phyloP scores from a whole-genome alignment of 2,113 vertebrate species.

The Rhombomys opimus region DNA sequence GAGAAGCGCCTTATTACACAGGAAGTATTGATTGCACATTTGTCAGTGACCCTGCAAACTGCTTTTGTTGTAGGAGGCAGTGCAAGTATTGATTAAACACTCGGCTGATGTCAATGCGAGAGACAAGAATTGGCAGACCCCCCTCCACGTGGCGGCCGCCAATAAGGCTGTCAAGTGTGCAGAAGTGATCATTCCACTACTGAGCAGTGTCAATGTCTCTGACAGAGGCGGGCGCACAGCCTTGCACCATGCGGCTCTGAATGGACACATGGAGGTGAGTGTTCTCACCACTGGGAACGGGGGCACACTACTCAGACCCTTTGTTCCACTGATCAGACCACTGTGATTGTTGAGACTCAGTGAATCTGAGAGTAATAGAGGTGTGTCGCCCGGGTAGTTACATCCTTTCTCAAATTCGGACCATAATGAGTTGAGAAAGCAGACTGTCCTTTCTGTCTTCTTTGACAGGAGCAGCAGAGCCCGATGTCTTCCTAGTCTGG shows the following conservation, averaged over 20 bases:
- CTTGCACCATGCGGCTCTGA: slow-evolving; percentile 96
- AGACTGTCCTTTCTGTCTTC: background rate
- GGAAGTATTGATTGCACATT: background rate
- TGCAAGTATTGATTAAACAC: slow-evolving; percentile 96
- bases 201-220: slow-evolving; percentile 97
- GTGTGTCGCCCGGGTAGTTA: background rate
- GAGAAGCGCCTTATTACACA: background rate
- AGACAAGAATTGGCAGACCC: slow-evolving; percentile 99
- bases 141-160: slow-evolving; percentile 95
- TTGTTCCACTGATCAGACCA: background rate
- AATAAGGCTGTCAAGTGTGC: slow-evolving; percentile 96
- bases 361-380: background rate
- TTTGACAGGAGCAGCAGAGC: background rate
- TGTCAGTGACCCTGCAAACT: slow-evolving; percentile 4
- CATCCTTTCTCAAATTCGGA: background rate
- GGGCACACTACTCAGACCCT: background rate
- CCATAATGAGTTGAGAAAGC: background rate
- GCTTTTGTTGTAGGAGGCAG: slow-evolving; percentile 90
- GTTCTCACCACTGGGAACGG: fast-evolving
- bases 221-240: slow-evolving; percentile 96
- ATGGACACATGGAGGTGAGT: slow-evolving; percentile 95
- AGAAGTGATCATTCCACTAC: slow-evolving; percentile 94
- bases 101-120: slow-evolving; percentile 97
- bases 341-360: background rate
- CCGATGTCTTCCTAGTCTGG: background rate